Evolutionary conservation across 2,113 vertebrate species (phyloP).

Genomic region (Condylura cristata): DNA sequence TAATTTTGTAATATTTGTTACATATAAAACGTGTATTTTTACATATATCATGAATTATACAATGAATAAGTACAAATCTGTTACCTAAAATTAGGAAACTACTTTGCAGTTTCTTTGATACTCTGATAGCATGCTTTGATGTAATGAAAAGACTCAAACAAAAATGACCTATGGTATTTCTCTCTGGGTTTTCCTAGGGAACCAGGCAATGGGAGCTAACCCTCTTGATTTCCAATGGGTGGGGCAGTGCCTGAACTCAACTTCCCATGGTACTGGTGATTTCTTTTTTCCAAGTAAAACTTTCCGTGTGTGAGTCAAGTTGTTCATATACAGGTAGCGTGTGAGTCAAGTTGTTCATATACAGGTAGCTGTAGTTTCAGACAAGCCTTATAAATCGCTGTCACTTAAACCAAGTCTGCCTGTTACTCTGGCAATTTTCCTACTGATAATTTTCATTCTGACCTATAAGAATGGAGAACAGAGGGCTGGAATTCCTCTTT

Average conservation of each 20-base stretch:
- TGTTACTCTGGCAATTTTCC: background rate
- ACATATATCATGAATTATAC: background rate
- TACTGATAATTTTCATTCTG: background rate
- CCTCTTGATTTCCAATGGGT: background rate
- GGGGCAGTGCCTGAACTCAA: background rate
- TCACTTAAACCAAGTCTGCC: background rate
- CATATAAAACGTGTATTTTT: background rate
- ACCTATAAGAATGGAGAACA: background rate
- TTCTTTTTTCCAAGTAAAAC: background rate
- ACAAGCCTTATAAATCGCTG: background rate
- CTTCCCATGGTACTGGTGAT: background rate
- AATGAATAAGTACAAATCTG: background rate
- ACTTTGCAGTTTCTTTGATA: background rate
- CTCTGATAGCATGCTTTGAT: background rate
- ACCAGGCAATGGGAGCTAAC: background rate
- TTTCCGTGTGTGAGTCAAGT: background rate
- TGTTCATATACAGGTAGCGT: background rate
- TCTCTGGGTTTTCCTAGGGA: conserved; percentile 17
- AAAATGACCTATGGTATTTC: background rate
- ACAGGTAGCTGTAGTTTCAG: background rate
- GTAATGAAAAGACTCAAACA: background rate
- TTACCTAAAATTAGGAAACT: background rate
- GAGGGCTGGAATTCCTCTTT: background rate
- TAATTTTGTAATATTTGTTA: background rate
- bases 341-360: background rate